These are phyloP conservation scores for Sebastes matsubarae DNA, from an alignment of 2,797 vertebrate genomes.

Conservation along the genomic window DNA sequence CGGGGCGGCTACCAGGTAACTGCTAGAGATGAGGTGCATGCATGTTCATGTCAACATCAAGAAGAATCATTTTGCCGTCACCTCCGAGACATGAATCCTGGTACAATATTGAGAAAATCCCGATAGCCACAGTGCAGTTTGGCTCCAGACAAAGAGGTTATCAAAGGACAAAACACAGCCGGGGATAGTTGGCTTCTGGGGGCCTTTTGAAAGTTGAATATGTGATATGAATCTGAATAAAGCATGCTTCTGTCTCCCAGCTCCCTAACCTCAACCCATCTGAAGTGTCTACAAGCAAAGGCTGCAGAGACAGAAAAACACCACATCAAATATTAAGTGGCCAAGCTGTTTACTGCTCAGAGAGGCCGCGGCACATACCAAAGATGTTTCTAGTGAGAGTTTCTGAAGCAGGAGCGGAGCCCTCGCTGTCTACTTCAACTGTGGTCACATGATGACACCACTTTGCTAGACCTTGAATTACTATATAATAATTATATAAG, in stretches of 20 bases:
- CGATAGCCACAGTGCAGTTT: neutral
- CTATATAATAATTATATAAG: too few relatives aligned
- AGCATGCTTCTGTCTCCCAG: neutral
- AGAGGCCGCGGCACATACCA: neutral
- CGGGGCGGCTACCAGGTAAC: neutral
- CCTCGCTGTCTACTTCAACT: neutral
- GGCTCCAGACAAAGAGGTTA: neutral
- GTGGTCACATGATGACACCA: neutral
- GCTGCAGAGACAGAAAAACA: constrained; percentile 8
- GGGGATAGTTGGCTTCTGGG: neutral
- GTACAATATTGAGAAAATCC: neutral
- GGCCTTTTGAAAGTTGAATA: constrained; percentile 21
- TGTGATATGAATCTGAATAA: constrained; percentile 39
- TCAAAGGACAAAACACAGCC: neutral
- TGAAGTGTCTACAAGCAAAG: constrained; percentile 13
- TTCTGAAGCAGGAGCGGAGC: neutral
- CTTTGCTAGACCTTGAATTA: neutral
- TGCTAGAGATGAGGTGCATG: neutral
- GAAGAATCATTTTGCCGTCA: neutral
- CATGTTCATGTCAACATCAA: neutral
- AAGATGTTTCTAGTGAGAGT: neutral
- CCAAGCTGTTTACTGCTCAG: constrained; percentile 6
- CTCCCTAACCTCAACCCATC: constrained; percentile 13
- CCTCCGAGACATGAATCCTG: neutral
- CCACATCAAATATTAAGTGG: constrained; percentile 40